Conservation (phyloP, 1,140 invertebrate genomes). For the Teleogryllus occipitalis region DNA sequence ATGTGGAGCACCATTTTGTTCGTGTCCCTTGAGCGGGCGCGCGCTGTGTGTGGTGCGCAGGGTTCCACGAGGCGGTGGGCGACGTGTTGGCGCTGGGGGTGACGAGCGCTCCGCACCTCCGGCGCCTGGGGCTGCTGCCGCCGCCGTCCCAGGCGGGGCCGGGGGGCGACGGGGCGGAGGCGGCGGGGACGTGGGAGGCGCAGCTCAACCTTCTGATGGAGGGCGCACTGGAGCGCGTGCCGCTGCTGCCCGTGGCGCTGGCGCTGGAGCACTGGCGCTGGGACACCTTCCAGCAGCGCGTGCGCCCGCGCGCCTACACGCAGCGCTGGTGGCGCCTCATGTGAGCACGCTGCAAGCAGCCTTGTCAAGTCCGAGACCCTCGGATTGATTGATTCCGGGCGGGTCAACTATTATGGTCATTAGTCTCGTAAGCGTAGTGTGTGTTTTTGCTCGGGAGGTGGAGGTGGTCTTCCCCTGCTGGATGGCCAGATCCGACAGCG, state of each 20-base stretch:
- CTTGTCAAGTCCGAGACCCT: too few species aligned
- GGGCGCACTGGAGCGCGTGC: slow-evolving; percentile 75
- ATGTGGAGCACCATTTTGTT: too few species aligned
- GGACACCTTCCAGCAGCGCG: slow-evolving; percentile 57
- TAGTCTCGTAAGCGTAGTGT: too few species aligned
- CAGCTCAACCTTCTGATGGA: slow-evolving; percentile 69
- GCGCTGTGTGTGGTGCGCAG: slow-evolving; percentile 32
- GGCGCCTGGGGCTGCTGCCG: slow-evolving; percentile 58
- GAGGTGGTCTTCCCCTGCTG: too few species aligned
- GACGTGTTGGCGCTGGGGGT: slow-evolving; percentile 79
- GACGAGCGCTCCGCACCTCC: slow-evolving; percentile 67
- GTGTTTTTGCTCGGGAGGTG: too few species aligned
- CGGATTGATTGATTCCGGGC: too few species aligned
- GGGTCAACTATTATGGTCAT: too few species aligned
- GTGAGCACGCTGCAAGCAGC: neutral
- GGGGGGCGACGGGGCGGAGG: neutral
- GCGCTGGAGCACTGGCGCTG: slow-evolving; percentile 81
- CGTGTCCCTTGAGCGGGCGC: too few species aligned
- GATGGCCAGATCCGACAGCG: too few species aligned
- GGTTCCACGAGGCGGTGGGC: slow-evolving; percentile 87
- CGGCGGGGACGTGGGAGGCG: slow-evolving; percentile 45
- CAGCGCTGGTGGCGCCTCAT: neutral
- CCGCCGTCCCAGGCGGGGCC: slow-evolving; percentile 32
- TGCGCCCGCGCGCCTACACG: neutral
- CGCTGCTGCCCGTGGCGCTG: slow-evolving; percentile 80